Evolutionary conservation across 2,113 vertebrate species (phyloP), one percentile per base, ranked within the genome.

Genomic region (Cercopithecus mona): DNA sequence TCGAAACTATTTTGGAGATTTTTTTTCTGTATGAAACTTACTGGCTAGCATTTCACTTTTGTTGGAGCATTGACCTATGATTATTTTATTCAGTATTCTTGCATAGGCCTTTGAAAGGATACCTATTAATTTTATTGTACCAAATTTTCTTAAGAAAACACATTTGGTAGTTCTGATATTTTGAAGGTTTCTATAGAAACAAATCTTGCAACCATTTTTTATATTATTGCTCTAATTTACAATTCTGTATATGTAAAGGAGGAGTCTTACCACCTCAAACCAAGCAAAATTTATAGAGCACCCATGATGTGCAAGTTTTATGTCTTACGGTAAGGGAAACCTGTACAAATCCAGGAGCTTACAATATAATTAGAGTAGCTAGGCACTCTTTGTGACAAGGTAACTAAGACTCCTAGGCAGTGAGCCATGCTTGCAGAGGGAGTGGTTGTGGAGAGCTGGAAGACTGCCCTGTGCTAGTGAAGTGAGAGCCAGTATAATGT

Each of bases 171-270:
- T 96, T 98, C 93, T 90, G 35, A 35, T 96, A 88, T 95, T 98
- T 97, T 95, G 30, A 92, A 92, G 80, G 94, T 96, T 96, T 97
- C 97, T 93, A 90, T 92, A 94, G 97, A 97, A 97, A 98, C 85
- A 81, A 96, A 93, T 84, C 70, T 94, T 93, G 38, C 35, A 88
- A 64, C 83, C 22, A 35, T 93, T 95, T 97, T 95, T 96, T 80
- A 75, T 87, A 5, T 82, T 88, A 88, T 48, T 80, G 38, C 57
- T 97, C 90, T 93, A 43, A 93, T 87, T 93, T 80, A 95, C 35
- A 80, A 35, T 93, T 94, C 87, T 92, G 64, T 87, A 87, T 61
- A 84, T 93, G 83, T 92, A 97, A 97, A 93, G 38, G 76, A 82
- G 32, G 25, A 64, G 40, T 93, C 86, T 82, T 94, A 93, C 12